Conservation (phyloP, 2,797 vertebrate genomes). For the Dromococcyx pavoninus region DNA sequence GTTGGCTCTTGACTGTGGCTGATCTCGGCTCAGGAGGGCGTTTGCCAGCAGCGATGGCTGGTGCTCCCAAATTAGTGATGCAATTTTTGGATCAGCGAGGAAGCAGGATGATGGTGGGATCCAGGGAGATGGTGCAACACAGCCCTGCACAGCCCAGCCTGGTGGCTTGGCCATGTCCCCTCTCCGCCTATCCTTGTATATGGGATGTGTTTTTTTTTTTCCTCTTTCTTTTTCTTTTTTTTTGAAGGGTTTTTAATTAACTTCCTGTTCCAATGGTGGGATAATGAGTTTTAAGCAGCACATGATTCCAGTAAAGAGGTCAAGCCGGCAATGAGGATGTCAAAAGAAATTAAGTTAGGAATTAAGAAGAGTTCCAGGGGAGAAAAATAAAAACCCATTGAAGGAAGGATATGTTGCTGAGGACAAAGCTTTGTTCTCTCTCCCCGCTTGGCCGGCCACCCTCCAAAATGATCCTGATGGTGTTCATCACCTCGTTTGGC, state of each 20-base stretch:
- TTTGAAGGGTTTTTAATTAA: constrained; percentile 74
- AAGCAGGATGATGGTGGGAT: not conserved
- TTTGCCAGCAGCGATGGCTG: rapidly evolving
- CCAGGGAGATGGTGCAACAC: rapidly evolving
- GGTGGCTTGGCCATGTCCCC: not conserved
- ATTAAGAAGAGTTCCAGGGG: constrained; percentile 37
- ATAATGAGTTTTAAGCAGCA: constrained; percentile 76
- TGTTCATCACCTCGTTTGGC: not conserved
- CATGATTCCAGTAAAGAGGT: constrained; percentile 69
- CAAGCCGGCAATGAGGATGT: constrained; percentile 65
- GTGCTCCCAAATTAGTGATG: not conserved
- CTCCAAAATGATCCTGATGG: not conserved
- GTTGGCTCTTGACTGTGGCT: rapidly evolving
- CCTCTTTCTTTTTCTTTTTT: not conserved
- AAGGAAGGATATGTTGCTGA: not conserved
- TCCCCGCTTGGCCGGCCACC: not conserved
- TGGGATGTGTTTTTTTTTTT: not conserved
- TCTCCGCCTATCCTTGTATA: not conserved
- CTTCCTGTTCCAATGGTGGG: constrained; percentile 73
- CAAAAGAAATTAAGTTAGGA: constrained; percentile 72
- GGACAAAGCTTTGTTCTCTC: not conserved
- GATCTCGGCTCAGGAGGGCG: rapidly evolving
- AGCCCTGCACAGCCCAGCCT: not conserved
- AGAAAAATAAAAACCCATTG: not conserved
- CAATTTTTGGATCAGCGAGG: not conserved